A percentile compares a stretch with the other conserved stretches of the same genome.
phyloP scores from a whole-genome alignment of 2,888 invertebrate species.

The Buathra laborator region DNA sequence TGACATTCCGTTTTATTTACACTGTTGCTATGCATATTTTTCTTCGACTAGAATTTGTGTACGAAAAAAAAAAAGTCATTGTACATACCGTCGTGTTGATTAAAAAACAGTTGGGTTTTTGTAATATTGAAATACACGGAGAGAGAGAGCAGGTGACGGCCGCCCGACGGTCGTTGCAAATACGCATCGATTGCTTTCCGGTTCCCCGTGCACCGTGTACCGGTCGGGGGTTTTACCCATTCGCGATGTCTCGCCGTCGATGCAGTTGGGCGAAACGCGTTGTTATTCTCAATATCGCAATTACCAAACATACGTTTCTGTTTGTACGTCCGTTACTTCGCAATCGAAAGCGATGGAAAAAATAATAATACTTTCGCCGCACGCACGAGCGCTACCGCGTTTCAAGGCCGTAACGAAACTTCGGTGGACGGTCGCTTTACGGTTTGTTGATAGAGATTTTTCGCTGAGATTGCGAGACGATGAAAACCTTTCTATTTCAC shows the following conservation, averaged over 20 bases:
- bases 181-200: constrained; percentile 33
- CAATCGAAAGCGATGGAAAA: constrained; percentile 60
- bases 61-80: background rate
- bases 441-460: constrained; percentile 37
- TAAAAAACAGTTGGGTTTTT: background rate
- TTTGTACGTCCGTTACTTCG: constrained; percentile 31
- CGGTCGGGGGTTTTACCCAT: background rate
- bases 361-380: constrained; percentile 56
- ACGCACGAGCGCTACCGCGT: constrained; percentile 40
- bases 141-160: background rate
- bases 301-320: constrained; percentile 4
- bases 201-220: background rate
- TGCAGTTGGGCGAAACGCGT: background rate
- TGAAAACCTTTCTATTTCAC: background rate
- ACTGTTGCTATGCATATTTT: background rate
- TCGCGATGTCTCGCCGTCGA: constrained; percentile 9
- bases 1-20: background rate
- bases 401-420: constrained; percentile 53
- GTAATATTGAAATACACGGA: background rate
- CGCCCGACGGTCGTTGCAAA: constrained; percentile 11
- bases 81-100: too few relatives aligned
- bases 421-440: constrained; percentile 21
- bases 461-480: constrained; percentile 3
- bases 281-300: constrained; percentile 15
- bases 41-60: background rate